Conservation (phyloP, 1,140 invertebrate species). For the Macrobrachium nipponense region DNA sequence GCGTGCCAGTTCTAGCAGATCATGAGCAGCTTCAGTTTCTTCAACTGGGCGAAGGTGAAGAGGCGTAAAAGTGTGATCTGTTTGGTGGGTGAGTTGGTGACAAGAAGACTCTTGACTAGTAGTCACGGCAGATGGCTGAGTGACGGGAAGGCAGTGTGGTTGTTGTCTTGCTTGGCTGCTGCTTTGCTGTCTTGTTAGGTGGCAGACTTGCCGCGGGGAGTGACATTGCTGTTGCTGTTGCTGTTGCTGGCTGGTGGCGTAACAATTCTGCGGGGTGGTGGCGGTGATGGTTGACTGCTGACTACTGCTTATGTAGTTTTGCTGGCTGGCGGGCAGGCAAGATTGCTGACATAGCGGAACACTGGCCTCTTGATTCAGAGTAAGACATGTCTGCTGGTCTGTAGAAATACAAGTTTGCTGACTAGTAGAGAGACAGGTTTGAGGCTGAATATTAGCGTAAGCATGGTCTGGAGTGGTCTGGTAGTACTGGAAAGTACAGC, state of each 20-base stretch:
- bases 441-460: conserved; percentile 26
- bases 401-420: not conserved
- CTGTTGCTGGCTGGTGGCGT: conserved; percentile 5
- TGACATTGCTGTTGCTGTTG: not conserved
- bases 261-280: conserved; percentile 52
- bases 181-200: not conserved
- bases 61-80: conserved; percentile 53
- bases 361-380: not conserved
- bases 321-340: conserved; percentile 4
- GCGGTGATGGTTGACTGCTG: conserved; percentile 40
- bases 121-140: not conserved
- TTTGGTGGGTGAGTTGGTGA: not conserved
- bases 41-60: conserved; percentile 64
- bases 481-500: conserved; percentile 62
- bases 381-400: not conserved
- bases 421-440: not conserved
- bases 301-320: conserved; percentile 3
- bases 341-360: conserved; percentile 15
- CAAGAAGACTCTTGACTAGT: conserved; percentile 5
- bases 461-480: conserved; percentile 59
- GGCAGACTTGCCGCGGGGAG: not conserved
- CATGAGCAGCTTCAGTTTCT: conserved; percentile 67
- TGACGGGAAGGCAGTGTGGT: conserved; percentile 1
- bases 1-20: conserved; percentile 66
- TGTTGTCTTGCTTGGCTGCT: not conserved